phyloP scores from a whole-genome alignment of 2,888 invertebrate genomes.

The Brachyptera putata region DNA sequence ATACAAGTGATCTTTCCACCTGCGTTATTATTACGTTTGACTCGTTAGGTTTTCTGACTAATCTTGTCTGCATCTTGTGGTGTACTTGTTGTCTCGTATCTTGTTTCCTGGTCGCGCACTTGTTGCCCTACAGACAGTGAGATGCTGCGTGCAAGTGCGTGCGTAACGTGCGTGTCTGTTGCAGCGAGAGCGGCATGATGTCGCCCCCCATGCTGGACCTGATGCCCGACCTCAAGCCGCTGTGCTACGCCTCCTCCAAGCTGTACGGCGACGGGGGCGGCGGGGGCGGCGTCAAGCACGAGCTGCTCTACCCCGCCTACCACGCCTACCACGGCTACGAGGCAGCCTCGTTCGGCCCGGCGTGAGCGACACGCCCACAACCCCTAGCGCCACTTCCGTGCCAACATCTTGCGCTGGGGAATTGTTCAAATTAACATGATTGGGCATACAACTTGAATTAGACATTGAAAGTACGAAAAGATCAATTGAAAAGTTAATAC shows the following conservation, averaged over 20 bases:
- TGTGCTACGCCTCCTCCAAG: constrained; percentile 27
- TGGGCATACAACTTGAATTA: too few relatives aligned
- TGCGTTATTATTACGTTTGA: too few relatives aligned
- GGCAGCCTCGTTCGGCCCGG: constrained; percentile 11
- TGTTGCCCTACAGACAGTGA: too few relatives aligned
- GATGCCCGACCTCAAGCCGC: constrained; percentile 28
- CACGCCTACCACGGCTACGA: constrained; percentile 30
- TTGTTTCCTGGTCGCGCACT: too few relatives aligned
- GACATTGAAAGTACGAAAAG: too few relatives aligned
- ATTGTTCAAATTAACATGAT: too few relatives aligned
- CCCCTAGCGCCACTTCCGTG: background rate
- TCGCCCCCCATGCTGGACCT: constrained; percentile 25
- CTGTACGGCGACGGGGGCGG: constrained; percentile 24
- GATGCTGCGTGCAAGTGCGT: too few relatives aligned
- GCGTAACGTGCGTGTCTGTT: constrained; percentile 9
- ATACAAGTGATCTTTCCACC: too few relatives aligned
- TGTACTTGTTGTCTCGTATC: too few relatives aligned
- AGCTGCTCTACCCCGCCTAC: constrained; percentile 28
- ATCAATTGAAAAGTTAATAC: too few relatives aligned
- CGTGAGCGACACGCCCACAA: constrained; percentile 23
- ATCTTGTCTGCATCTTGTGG: too few relatives aligned
- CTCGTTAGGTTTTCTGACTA: too few relatives aligned
- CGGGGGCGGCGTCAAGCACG: constrained; percentile 16
- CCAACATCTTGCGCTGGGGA: background rate
- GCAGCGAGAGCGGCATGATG: constrained; percentile 25